phyloP scores from a whole-genome alignment of 2,113 vertebrate genomes.

The Dryoscopus gambensis region DNA sequence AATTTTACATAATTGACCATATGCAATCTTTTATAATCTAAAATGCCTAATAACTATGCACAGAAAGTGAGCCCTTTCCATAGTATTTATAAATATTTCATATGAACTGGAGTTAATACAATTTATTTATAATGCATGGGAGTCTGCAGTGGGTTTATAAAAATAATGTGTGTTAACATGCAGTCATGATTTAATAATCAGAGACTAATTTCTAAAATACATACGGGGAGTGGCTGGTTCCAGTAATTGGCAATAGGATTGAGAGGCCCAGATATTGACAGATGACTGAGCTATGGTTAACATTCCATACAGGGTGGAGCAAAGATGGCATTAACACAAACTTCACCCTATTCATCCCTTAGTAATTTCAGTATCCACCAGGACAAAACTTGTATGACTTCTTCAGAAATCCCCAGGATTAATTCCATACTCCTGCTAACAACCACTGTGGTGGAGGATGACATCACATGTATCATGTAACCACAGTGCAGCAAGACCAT shows the following conservation, averaged over 20 bases:
- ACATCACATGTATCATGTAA: background rate
- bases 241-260: background rate
- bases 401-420: background rate
- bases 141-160: slow-evolving; percentile 53
- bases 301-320: background rate
- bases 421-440: background rate
- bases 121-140: slow-evolving; percentile 64
- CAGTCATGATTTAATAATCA: slow-evolving; percentile 66
- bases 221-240: background rate
- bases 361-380: background rate
- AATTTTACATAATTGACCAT: slow-evolving; percentile 58
- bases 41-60: slow-evolving; percentile 60
- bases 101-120: slow-evolving; percentile 51
- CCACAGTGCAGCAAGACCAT: background rate
- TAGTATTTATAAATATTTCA: slow-evolving; percentile 72
- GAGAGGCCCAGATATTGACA: background rate
- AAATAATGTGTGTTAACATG: slow-evolving; percentile 63
- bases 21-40: slow-evolving; percentile 56
- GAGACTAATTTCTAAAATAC: slow-evolving; percentile 48
- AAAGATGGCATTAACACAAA: background rate
- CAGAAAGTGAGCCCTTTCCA: slow-evolving; percentile 55
- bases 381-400: background rate
- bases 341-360: background rate
- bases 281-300: background rate
- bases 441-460: background rate